Evolutionary conservation across 1,140 invertebrate species (phyloP), one percentile per base, ranked within the genome.

Genomic region (Spodoptera litura): DNA sequence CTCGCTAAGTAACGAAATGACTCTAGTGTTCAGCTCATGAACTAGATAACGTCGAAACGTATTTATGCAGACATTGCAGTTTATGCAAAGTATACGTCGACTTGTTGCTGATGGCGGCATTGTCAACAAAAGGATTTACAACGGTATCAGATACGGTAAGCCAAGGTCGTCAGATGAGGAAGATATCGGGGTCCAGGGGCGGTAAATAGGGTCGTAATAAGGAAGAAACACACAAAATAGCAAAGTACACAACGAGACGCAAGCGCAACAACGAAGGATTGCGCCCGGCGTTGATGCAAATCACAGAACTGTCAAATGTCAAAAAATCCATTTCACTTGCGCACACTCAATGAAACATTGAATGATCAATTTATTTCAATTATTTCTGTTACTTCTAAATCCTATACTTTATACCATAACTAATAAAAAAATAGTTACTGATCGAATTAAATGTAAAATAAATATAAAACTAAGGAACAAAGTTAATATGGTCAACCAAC

Each of bases 1-100:
- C 20, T 20, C 20, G 20, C 20, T 20, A 20, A 20, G 20, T 20
- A 20, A 20, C 20, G 20, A 20, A 20, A 59, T 59, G n/a, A 55
- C 53, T 20, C 53, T 55, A n/a, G 53, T 55, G 53, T 55, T 55
- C 12, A 55, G 53, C 53, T 55, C 53, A 15, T 55, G 12, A 55
- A 55, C 53, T 3, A 55, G 53, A 55, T 55, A 59, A 59, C 56
- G 56, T 59, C 56, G 56, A 9, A 59, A 59, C 56, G 56, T 59
- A 59, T 59, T 59, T 27, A 59, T 59, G 10, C 56, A 62, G 31
- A 44, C 31, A n/a, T 62, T 62, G 59, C 59, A 44, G 59, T 62
- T 62, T 62, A 44, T 62, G 35, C 59, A 62, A 38, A 62, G 35
- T 62, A 62, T 62, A 62, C 59, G 59, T 62, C 31, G 59, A 62